phyloP scores from a whole-genome alignment of 2,113 vertebrate genomes.

The Microtus oregoni region DNA sequence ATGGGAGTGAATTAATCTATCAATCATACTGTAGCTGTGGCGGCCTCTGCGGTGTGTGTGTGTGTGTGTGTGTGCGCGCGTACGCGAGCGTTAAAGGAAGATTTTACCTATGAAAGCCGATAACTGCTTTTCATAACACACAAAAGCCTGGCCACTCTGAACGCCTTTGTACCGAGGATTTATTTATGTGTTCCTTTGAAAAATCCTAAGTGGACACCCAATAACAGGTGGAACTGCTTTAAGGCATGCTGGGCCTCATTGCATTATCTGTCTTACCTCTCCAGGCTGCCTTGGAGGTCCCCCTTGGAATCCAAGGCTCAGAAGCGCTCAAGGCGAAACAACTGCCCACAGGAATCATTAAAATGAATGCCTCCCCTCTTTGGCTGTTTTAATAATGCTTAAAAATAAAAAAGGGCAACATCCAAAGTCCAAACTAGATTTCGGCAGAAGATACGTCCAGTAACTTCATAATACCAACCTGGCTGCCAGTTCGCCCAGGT shows the following conservation, averaged over 20 bases:
- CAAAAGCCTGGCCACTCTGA: background rate
- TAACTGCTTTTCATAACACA: slow-evolving; percentile 34
- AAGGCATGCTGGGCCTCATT: background rate
- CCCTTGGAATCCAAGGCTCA: background rate
- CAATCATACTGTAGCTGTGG: too few relatives aligned
- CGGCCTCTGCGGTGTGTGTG: background rate
- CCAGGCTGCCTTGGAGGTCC: background rate
- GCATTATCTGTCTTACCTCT: slow-evolving; percentile 1
- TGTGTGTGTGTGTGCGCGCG: too few relatives aligned
- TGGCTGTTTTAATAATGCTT: slow-evolving; percentile 28
- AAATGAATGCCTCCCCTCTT: slow-evolving; percentile 18
- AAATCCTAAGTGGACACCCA: slow-evolving; percentile 49
- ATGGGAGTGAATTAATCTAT: too few relatives aligned
- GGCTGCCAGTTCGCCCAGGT: background rate
- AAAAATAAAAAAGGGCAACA: background rate
- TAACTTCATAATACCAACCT: background rate
- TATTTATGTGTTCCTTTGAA: slow-evolving; percentile 61
- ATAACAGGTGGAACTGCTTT: background rate
- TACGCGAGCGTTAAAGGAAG: background rate
- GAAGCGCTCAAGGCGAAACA: background rate
- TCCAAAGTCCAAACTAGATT: background rate
- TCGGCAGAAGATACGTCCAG: background rate
- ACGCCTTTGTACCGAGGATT: slow-evolving; percentile 8
- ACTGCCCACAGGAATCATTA: background rate
- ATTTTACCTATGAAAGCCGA: background rate